A percentile compares a stretch with the other conserved stretches of the same genome.
These are phyloP conservation scores for Donacobius atricapilla DNA, from an alignment of 2,113 vertebrate genomes.

Conservation along the genomic window DNA sequence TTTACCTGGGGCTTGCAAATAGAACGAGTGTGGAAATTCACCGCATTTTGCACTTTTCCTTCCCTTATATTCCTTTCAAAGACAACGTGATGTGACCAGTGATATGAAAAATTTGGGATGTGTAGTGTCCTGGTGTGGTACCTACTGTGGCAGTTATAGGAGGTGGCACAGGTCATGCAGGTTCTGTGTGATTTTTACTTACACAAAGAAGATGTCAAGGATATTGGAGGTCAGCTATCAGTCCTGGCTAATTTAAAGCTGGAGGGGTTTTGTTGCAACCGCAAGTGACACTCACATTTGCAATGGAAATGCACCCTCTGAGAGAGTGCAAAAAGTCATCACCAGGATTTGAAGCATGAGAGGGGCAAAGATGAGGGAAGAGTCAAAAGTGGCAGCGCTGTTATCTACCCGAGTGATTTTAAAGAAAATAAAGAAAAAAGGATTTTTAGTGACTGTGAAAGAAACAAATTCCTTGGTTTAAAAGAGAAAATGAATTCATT, in stretches of 20 bases:
- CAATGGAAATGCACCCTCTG: neutral
- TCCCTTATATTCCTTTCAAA: neutral
- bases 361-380: neutral
- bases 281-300: neutral
- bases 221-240: neutral
- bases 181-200: neutral
- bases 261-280: neutral
- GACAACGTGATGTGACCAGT: neutral
- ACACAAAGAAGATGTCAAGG: neutral
- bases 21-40: neutral
- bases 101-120: neutral
- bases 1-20: neutral
- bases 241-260: neutral
- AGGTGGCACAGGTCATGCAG: neutral
- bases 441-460: neutral
- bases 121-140: neutral
- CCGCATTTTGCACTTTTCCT: neutral
- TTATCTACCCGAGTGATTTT: neutral
- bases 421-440: neutral
- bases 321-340: neutral
- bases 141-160: accelerated
- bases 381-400: neutral
- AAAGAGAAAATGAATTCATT: accelerated
- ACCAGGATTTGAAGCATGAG: neutral
- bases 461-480: neutral